phyloP scores from a whole-genome alignment of 2,113 vertebrate species.

The Dicerorhinus sumatrensis region DNA sequence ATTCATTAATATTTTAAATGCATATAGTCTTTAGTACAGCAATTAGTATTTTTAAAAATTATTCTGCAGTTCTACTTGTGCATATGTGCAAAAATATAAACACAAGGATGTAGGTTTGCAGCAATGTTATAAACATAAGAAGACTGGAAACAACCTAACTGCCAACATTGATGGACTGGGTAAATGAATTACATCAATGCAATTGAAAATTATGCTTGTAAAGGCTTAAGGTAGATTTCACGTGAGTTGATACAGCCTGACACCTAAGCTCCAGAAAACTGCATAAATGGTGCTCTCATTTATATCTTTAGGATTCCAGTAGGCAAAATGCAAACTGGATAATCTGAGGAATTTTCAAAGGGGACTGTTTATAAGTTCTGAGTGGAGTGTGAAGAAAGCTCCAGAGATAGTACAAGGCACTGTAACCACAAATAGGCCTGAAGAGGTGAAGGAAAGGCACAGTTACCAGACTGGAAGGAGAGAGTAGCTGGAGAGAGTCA shows the following conservation, averaged over 20 bases:
- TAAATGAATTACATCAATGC: not conserved
- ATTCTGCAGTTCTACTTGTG: not conserved
- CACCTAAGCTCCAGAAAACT: not conserved
- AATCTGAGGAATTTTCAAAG: not conserved
- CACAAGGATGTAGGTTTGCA: not conserved
- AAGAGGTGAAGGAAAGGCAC: not conserved
- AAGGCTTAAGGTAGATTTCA: not conserved
- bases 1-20: slow-evolving; percentile 7
- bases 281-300: not conserved
- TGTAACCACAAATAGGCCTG: not conserved
- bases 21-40: not conserved
- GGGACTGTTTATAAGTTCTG: not conserved
- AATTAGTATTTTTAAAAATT: not conserved
- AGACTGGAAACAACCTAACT: not conserved
- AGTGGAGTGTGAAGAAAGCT: not conserved
- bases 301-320: not conserved
- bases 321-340: not conserved
- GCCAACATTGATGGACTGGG: not conserved
- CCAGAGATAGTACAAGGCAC: not conserved
- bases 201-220: not conserved
- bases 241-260: not conserved
- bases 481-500: not conserved
- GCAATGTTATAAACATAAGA: not conserved
- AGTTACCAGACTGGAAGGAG: not conserved
- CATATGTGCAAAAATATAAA: not conserved